Evolutionary conservation across 2,113 vertebrate genomes (phyloP).

Genomic region (Calonectris borealis): DNA sequence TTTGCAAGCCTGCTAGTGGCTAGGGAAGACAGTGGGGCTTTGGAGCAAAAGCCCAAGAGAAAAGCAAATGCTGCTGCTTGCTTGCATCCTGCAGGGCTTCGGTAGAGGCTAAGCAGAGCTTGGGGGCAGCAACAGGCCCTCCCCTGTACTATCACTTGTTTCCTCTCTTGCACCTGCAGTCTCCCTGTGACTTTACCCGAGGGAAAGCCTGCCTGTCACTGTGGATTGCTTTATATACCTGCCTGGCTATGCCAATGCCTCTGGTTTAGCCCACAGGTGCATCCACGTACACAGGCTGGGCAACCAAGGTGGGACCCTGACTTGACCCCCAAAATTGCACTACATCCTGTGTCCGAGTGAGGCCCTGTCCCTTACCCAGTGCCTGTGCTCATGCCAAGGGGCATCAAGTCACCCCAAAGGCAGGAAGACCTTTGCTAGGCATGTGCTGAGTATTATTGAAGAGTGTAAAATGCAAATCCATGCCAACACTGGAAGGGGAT

Average conservation of each 20-base stretch:
- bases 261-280: not conserved
- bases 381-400: not conserved
- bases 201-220: not conserved
- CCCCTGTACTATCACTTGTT: not conserved
- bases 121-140: not conserved
- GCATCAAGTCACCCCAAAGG: not conserved
- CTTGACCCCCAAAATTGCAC: not conserved
- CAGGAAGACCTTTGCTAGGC: not conserved
- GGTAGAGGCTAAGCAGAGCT: not conserved
- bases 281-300: accelerated
- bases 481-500: not conserved
- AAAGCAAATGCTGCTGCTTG: not conserved
- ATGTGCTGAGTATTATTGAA: not conserved
- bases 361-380: not conserved
- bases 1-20: not conserved
- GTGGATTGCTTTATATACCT: not conserved
- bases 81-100: not conserved
- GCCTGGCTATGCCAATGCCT: not conserved
- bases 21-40: not conserved
- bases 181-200: not conserved
- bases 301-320: not conserved
- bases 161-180: not conserved
- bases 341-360: not conserved
- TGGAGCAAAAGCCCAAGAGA: not conserved
- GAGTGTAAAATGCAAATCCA: not conserved